Percentiles rank a stretch among this genome's conserved stretches.
These are phyloP conservation scores for Plutella xylostella DNA, from an alignment of 2,888 invertebrate genomes.

Conservation along the genomic window DNA sequence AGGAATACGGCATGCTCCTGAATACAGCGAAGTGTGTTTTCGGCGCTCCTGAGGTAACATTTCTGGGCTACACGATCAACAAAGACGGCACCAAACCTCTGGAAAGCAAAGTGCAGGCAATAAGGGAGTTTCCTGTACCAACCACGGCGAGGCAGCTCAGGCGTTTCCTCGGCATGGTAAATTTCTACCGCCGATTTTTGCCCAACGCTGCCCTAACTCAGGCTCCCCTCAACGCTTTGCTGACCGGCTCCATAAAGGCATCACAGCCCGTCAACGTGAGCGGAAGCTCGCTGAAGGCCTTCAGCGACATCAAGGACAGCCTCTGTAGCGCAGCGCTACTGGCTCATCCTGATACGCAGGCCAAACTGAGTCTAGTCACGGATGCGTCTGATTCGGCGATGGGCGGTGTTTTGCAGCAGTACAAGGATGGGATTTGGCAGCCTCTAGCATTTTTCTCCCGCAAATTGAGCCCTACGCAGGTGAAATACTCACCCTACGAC, in stretches of 20 bases:
- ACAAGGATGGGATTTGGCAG: too few species aligned
- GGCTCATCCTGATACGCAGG: slow-evolving; percentile 19
- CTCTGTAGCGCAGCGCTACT: slow-evolving; percentile 20
- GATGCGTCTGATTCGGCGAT: too few species aligned
- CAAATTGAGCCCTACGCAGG: slow-evolving; percentile 39
- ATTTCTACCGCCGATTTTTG: slow-evolving; percentile 27
- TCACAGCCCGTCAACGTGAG: slow-evolving; percentile 17
- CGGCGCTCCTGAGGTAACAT: slow-evolving; percentile 14
- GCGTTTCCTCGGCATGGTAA: slow-evolving; percentile 28
- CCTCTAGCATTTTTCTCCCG: too few species aligned
- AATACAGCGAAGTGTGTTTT: slow-evolving; percentile 22
- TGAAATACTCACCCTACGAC: slow-evolving; percentile 33
- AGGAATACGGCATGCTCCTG: slow-evolving; percentile 20
- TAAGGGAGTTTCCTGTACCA: slow-evolving; percentile 21
- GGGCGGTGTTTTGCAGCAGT: too few species aligned
- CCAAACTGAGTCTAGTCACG: slow-evolving; percentile 12
- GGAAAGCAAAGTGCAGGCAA: slow-evolving; percentile 22
- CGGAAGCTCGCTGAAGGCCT: slow-evolving; percentile 10
- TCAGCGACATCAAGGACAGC: slow-evolving; percentile 16
- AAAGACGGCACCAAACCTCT: slow-evolving; percentile 16
- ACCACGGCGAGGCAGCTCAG: slow-evolving; percentile 22
- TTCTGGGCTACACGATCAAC: slow-evolving; percentile 19
- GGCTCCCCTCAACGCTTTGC: slow-evolving; percentile 21
- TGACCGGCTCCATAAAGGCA: slow-evolving; percentile 15
- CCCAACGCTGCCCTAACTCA: slow-evolving; percentile 23